Evolutionary conservation across 2,113 vertebrate genomes (phyloP), one percentile per base, ranked within the genome.

Genomic region (Hystrix cristata): DNA sequence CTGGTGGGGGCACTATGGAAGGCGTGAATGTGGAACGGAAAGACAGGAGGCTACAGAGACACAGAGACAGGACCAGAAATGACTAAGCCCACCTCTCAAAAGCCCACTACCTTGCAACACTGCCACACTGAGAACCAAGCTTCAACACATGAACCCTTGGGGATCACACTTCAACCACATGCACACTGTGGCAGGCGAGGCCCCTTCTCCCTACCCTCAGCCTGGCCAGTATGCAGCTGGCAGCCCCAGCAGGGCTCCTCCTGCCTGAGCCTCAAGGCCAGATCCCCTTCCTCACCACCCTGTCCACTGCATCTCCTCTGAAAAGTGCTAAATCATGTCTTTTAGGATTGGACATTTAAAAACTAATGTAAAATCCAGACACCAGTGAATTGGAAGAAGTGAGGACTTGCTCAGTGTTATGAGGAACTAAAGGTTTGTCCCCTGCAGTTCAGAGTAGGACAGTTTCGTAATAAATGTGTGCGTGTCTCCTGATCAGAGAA

Each of bases 391-490:
- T 46, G 55, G 81, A 21, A 21, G 38, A 94, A 16, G 8, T 19
- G 67, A 95, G 55, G 62, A 71, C 65, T 84, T 90, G n/a, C 25
- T 88, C 1, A 0, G 55, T 87, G 34, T 79, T 51, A 1, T 53
- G n/a, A 46, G 51, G 53, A 95, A 79, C 78, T 91, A 43, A 83
- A 87, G 3, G 11, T 76, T 81, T 78, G 59, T 67, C 84, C 95
- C 79, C 8, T 71, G 38, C 4, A 82, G 72, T 23, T 64, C 59
- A 78, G 79, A 59, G 2, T 1, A 95, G 15, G 53, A 93, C 27
- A 9, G 11, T 96, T 96, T 87, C 57, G 19, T 95, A 72, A 76
- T 29, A 94, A 95, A 94, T 84, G 51, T n/a, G 62, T 95, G n/a
- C 2, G 0, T 83, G 72, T 59, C 80, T 94, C 53, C 59, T n/a